Evolutionary conservation across 1,140 invertebrate species (phyloP).

Genomic region (Belonocnema kinseyi): DNA sequence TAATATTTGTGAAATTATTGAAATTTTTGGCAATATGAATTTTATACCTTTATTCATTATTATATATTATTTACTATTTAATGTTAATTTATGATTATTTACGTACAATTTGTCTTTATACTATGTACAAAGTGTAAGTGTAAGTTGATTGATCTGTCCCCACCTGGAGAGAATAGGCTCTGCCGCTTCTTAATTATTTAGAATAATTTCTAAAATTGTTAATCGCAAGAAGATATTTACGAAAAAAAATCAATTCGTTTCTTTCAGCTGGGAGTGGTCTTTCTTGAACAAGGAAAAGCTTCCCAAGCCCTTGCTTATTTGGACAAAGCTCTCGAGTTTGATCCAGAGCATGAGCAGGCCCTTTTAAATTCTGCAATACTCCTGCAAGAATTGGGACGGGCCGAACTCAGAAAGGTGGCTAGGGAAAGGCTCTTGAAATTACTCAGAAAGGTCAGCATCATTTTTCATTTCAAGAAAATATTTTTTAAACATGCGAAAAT

Average conservation of each 20-base stretch:
- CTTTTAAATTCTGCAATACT: slow-evolving; percentile 96
- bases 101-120: no score
- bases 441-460: slow-evolving; percentile 80
- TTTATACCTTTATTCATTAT: no score
- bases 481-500: no score
- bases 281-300: slow-evolving; percentile 93
- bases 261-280: slow-evolving; percentile 92
- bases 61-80: no score
- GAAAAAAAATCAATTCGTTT: slow-evolving; percentile 28
- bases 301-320: slow-evolving; percentile 93
- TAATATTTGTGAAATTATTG: no score
- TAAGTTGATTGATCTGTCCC: no score
- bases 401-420: slow-evolving; percentile 86
- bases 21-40: no score
- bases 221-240: slow-evolving; percentile 28
- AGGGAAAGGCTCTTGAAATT: slow-evolving; percentile 88
- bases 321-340: slow-evolving; percentile 93
- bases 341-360: slow-evolving; percentile 96
- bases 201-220: slow-evolving; percentile 12
- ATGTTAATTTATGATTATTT: no score
- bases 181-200: background rate
- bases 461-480: slow-evolving; percentile 10
- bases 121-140: no score
- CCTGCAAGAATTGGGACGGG: slow-evolving; percentile 90
- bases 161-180: no score